Evolutionary conservation across 1,140 invertebrate genomes (phyloP).

Genomic region (Drosophila seguyi): DNA sequence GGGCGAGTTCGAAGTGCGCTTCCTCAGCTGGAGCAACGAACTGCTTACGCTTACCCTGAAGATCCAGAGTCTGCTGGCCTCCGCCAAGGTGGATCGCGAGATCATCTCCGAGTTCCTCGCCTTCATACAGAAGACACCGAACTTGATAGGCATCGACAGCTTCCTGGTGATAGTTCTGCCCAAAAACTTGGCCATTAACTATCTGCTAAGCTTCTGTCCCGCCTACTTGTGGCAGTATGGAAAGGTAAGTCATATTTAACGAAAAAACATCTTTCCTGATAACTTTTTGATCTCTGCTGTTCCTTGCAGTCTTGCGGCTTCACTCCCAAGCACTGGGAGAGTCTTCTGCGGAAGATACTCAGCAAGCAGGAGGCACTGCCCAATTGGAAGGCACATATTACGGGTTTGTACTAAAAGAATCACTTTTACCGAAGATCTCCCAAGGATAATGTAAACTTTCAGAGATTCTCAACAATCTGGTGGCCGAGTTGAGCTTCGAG

Average conservation of each 20-base stretch:
- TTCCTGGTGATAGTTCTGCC: slow-evolving; percentile 80
- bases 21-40: slow-evolving; percentile 79
- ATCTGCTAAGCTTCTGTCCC: slow-evolving; percentile 79
- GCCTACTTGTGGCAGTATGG: slow-evolving; percentile 80
- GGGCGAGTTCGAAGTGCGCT: slow-evolving; percentile 76
- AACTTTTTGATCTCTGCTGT: not conserved
- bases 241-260: slow-evolving; percentile 49
- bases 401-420: slow-evolving; percentile 41
- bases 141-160: slow-evolving; percentile 80
- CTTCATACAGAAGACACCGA: slow-evolving; percentile 79
- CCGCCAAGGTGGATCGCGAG: slow-evolving; percentile 72
- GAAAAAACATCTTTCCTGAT: not conserved
- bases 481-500: slow-evolving; percentile 75
- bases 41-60: slow-evolving; percentile 75
- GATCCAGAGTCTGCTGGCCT: slow-evolving; percentile 77
- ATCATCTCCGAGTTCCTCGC: slow-evolving; percentile 80
- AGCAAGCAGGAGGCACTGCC: slow-evolving; percentile 74
- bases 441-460: not conserved
- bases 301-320: slow-evolving; percentile 73
- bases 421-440: not conserved
- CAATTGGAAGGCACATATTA: slow-evolving; percentile 76
- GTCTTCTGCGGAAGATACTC: slow-evolving; percentile 74
- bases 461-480: slow-evolving; percentile 82
- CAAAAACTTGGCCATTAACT: slow-evolving; percentile 80
- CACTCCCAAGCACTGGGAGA: slow-evolving; percentile 82